Percentiles rank a stretch among this genome's conserved stretches.
Conservation (phyloP, 2,113 vertebrate genomes). For the Sus scrofa region T2T-Sscrofa CM000820.6:98895001-98895500, state of each 20-base stretch:
- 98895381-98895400: no score
- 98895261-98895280: neutral
- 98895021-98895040: neutral
- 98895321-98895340: no score
- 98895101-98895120: neutral
- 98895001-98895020: neutral
- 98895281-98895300: neutral
- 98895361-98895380: no score
- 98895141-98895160: neutral
- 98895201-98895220: neutral
- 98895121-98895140: neutral
- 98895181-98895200: neutral
- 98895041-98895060: neutral
- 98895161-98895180: neutral
- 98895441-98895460: no score
- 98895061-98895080: neutral
- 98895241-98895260: neutral
- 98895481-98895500: no score
- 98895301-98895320: neutral
- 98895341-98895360: no score
- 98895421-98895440: no score
- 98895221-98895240: neutral
- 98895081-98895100: neutral
- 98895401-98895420: no score
- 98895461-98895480: no score